Conservation (phyloP, 2,113 vertebrate species). For the Cettia cetti region DNA sequence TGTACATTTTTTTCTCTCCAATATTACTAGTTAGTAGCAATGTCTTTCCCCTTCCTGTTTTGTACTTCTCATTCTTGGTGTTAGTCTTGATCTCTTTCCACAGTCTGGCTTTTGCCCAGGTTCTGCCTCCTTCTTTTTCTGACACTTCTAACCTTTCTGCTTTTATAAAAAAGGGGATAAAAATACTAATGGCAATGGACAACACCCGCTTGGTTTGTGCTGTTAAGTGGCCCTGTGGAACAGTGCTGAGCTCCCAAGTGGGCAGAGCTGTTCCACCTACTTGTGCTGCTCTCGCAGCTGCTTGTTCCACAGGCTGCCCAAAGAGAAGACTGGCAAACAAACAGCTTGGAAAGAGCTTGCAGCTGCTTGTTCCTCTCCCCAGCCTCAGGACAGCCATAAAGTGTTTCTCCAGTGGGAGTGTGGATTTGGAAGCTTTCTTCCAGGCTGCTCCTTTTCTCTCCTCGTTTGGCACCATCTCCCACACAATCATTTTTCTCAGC, state of each 20-base stretch:
- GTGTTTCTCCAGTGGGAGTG: slow-evolving; percentile 26
- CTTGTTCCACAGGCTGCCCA: neutral
- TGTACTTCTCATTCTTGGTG: neutral
- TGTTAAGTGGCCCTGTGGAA: neutral
- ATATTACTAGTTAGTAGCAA: neutral
- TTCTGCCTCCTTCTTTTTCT: neutral
- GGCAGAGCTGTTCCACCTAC: neutral
- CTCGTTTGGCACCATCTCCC: neutral
- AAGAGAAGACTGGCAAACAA: slow-evolving; percentile 21
- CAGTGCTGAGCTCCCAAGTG: neutral
- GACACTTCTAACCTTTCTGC: neutral
- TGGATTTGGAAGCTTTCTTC: slow-evolving; percentile 37
- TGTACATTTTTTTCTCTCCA: neutral
- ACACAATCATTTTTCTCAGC: neutral
- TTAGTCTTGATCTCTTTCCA: neutral
- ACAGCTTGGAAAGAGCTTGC: neutral
- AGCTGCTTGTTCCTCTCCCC: slow-evolving; percentile 24
- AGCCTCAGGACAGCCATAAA: slow-evolving; percentile 45
- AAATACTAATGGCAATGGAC: neutral
- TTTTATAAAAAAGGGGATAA: neutral
- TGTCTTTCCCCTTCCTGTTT: neutral
- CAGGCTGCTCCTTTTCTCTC: slow-evolving; percentile 54
- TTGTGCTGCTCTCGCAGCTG: neutral
- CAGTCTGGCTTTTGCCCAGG: neutral
- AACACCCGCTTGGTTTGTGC: neutral